Conservation (phyloP, 1,140 invertebrate genomes). For the Heliconius himera region DNA sequence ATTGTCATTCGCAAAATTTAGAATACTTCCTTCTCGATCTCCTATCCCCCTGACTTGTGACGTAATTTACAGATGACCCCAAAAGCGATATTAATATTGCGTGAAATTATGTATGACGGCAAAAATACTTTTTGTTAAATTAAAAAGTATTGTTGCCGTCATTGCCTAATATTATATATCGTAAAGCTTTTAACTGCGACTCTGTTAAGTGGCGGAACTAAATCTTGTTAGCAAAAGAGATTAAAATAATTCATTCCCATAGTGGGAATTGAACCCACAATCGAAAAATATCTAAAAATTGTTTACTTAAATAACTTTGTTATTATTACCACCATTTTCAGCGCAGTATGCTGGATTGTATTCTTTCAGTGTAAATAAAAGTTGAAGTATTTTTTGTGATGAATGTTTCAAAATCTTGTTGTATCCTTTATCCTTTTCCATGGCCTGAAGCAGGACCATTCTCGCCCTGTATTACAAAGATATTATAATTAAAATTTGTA, state of each 20-base stretch:
- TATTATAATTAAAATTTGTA: not conserved
- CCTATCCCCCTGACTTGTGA: no score
- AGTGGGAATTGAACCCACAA: not conserved
- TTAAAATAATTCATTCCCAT: not conserved
- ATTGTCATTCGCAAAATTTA: no score
- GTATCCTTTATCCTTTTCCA: constrained; percentile 59
- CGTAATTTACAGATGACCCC: no score
- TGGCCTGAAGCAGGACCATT: constrained; percentile 53
- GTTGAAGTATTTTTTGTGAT: constrained; percentile 81
- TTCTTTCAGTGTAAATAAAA: constrained; percentile 82
- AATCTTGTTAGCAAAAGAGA: no score
- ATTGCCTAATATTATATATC: no score
- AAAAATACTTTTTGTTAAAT: no score
- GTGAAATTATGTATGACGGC: not conserved
- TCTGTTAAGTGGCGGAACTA: no score
- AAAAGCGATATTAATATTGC: not conserved
- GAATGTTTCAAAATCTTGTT: constrained; percentile 80
- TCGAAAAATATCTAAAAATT: not conserved
- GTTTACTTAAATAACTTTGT: not conserved
- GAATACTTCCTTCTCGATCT: no score
- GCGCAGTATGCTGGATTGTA: constrained; percentile 58
- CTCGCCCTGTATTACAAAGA: constrained; percentile 52
- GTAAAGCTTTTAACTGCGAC: no score
- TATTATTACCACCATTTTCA: constrained; percentile 8
- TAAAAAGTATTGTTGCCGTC: no score